Percentiles rank a stretch among this genome's conserved stretches.
Conservation (phyloP, 1,140 invertebrate genomes). For the Bursaphelenchus mucronatus region DNA sequence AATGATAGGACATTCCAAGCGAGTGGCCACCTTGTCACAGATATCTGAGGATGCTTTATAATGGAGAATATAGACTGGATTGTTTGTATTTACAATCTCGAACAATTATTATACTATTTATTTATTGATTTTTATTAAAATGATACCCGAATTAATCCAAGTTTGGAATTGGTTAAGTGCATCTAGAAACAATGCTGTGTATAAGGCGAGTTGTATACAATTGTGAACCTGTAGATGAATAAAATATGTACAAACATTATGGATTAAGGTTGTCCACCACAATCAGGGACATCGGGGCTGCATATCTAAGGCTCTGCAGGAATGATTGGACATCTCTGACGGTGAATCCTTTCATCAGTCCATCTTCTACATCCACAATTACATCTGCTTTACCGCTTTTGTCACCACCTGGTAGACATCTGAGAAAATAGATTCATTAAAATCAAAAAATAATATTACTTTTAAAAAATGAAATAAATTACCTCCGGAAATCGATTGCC, state of each 20-base stretch:
- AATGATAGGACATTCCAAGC: conserved; percentile 28
- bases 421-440: conserved; percentile 23
- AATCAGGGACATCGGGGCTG: conserved; percentile 42
- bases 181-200: too few relatives aligned
- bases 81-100: too few relatives aligned
- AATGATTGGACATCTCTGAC: conserved; percentile 38
- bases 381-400: conserved; percentile 41
- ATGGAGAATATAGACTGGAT: too few relatives aligned
- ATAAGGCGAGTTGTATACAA: too few relatives aligned
- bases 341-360: conserved; percentile 39
- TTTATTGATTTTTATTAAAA: too few relatives aligned
- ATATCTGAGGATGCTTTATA: too few relatives aligned
- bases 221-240: not conserved
- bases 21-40: conserved; percentile 11
- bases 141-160: too few relatives aligned
- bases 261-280: conserved; percentile 47
- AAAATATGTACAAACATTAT: conserved; percentile 2
- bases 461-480: conserved; percentile 10
- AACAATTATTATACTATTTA: too few relatives aligned
- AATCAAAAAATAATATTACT: conserved; percentile 20
- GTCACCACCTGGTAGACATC: conserved; percentile 40
- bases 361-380: conserved; percentile 44
- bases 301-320: conserved; percentile 25
- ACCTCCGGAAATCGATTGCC: conserved; percentile 22
- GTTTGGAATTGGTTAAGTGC: too few relatives aligned